Evolutionary conservation across 2,797 vertebrate genomes (phyloP), one percentile per base, ranked within the genome.

Genomic region (Mycteria americana): DNA sequence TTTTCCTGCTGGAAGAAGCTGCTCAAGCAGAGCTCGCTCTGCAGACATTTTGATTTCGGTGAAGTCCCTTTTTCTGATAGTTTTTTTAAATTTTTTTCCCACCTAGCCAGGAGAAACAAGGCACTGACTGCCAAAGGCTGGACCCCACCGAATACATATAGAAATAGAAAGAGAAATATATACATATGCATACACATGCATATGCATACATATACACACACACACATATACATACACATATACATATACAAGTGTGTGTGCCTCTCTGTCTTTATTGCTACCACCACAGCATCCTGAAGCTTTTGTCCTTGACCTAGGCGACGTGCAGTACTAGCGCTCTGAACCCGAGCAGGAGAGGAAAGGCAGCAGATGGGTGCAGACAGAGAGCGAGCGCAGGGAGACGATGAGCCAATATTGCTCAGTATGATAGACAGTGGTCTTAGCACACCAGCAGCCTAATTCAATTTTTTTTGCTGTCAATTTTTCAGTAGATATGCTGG

Each of bases 401-500:
- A 94, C n/a, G 57, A 69, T 1, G 96, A 95, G 96, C 96, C 95
- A 96, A 95, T 93, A 93, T 84, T 89, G 91, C 95, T 96, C 96
- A 96, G 45, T 83, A 73, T 96, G 96, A 96, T 85, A 96, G 96
- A 96, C 96, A 97, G 94, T 94, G 96, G 91, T 72, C 95, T 97
- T 95, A 96, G 96, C 96, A 96, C 96, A 96, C 79, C 95, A 97
- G 95, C 96, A 96, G 95, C 96, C 95, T 88, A 75, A 65, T 94
- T 86, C 73, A 51, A 10, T 25, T 53, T 46, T 79, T 93, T 54
- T 65, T 62, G 27, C 93, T 96, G 95, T 95, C 96, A 95, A 0
- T 64, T 87, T 92, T 93, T 77, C 0, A 0, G 89, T 72, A 64
- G 82, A 53, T 84, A 59, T 94, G 76, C 69, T 94, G 91, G 65